Evolutionary conservation across 2,888 invertebrate species (phyloP).

Genomic region (Epiblema foenella): DNA sequence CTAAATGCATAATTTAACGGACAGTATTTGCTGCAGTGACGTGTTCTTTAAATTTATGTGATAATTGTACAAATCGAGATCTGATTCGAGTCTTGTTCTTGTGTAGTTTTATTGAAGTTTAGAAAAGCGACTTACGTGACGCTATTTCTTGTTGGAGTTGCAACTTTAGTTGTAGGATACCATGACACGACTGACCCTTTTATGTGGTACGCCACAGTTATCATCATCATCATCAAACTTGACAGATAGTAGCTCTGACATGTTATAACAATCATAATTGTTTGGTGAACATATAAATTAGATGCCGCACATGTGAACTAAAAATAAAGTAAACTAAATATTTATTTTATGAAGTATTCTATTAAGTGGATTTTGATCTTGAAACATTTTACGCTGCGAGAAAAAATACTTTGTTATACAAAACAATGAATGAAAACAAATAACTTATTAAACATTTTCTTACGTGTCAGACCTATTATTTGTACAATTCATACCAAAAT

Average conservation of each 20-base stretch:
- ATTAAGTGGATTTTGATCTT: too few species aligned
- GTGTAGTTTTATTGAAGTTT: conserved; percentile 71
- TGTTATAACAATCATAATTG: not conserved
- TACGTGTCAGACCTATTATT: conserved; percentile 13
- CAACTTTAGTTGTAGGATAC: conserved; percentile 34
- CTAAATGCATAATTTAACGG: conserved; percentile 57
- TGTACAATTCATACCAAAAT: conserved; percentile 33
- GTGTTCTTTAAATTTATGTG: conserved; percentile 77
- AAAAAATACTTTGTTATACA: not conserved
- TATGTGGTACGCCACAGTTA: conserved; percentile 31
- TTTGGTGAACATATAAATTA: not conserved
- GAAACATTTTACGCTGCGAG: not conserved
- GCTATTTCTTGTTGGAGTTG: conserved; percentile 29
- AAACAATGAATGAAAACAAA: not conserved
- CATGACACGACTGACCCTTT: conserved; percentile 35
- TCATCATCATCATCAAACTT: conserved; percentile 19
- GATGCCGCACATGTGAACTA: too few species aligned
- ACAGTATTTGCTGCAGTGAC: conserved; percentile 56
- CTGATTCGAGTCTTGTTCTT: conserved; percentile 75
- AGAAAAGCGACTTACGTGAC: conserved; percentile 48
- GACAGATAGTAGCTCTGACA: conserved; percentile 15
- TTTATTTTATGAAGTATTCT: too few species aligned
- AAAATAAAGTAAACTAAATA: not conserved
- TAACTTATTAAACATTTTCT: not conserved
- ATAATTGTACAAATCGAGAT: conserved; percentile 82